Base-by-base conservation (phyloP, 92 coral and sea anemone species). In the Phenganax subtilis region DNA sequence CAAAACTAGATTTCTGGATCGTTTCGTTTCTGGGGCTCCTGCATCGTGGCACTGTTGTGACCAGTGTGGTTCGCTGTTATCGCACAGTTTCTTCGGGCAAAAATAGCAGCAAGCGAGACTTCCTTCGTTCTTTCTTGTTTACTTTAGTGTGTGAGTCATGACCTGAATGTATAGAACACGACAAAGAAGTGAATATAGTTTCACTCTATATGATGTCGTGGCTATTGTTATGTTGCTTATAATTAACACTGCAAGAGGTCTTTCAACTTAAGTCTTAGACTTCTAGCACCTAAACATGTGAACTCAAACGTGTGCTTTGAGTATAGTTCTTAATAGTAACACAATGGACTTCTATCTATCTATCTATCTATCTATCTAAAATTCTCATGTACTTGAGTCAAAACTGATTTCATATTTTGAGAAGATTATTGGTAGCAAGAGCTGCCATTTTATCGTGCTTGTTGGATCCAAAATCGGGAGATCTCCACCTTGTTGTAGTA, bases 201-300 rank as follows among this genome's bases (percentile, higher is more conserved):
- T 37, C 73, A 28, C 73, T 37, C 47, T 10, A 20, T 29, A 11
- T 68, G 73, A 68, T 68, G 30, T 68, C 53, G 29, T 29, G 20
- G 72, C 47, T 10, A 27, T 66, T 68, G 73, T 27, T 30, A 29
- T 30, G 30, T 30, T 68, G 73, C 73, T 68, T 29, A 68, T 37
- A 68, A 68, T 52, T 29, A 68, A 53, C 6, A 68, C 73, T 68
- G 54, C 73, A 68, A 52, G 73, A 14, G 73, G 73, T 68, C 73
- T 16, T 12, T 53, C 73, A 37, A 68, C 53, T 68, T 20, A 20
- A 20, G 25, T 20, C 25, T 20, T 20, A 20, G 25, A 20, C 25
- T 20, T 20, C 25, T 20, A 20, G 25, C 25, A 20, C 25, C 25
- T 20, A 20, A 20, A 20, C 25, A 20, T 20, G 25, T 20, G 25